Percentiles rank a stretch among this genome's conserved stretches.
Evolutionary conservation across 2,797 vertebrate species (phyloP).

Genomic region (Cetoscarus ocellatus): DNA sequence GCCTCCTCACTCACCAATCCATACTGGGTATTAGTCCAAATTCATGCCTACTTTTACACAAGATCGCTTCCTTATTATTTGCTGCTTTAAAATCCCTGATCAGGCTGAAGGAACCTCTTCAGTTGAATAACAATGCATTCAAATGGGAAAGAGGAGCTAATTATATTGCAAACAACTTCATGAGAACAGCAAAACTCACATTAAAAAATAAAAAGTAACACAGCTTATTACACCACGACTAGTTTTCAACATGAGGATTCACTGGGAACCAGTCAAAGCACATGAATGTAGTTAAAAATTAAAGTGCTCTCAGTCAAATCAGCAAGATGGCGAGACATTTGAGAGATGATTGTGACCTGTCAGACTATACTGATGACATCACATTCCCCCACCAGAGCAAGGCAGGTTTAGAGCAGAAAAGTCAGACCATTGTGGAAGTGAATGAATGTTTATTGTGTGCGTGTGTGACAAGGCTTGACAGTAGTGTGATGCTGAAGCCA

Average conservation of each 20-base stretch:
- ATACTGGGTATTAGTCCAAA: slow-evolving; percentile 22
- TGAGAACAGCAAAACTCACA: slow-evolving; percentile 12
- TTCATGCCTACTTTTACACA: slow-evolving; percentile 17
- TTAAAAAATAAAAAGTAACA: slow-evolving; percentile 8
- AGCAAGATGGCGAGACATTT: slow-evolving; percentile 5
- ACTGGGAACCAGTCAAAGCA: slow-evolving; percentile 21
- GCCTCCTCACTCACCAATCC: slow-evolving; percentile 1
- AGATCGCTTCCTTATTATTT: slow-evolving; percentile 6
- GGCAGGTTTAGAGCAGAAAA: slow-evolving; percentile 21
- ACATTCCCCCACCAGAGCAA: slow-evolving; percentile 27
- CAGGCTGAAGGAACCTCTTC: slow-evolving; percentile 27
- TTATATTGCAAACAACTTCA: slow-evolving; percentile 13
- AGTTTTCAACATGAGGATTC: slow-evolving; percentile 9
- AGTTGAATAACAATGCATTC: slow-evolving; percentile 3
- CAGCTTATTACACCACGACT: background rate
- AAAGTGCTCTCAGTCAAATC: slow-evolving; percentile 50
- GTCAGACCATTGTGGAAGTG: slow-evolving; percentile 24
- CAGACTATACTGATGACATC: slow-evolving; percentile 42
- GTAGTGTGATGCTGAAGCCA: slow-evolving; percentile 26
- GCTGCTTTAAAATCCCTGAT: slow-evolving; percentile 21
- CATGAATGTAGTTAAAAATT: slow-evolving; percentile 10
- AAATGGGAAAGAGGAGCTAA: slow-evolving; percentile 1
- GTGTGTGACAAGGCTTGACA: slow-evolving; percentile 4
- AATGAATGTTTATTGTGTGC: slow-evolving; percentile 8
- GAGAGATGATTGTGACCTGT: slow-evolving; percentile 30